Evolutionary conservation across 2,113 vertebrate species (phyloP).

Genomic region (Tachuris rubrigastra): DNA sequence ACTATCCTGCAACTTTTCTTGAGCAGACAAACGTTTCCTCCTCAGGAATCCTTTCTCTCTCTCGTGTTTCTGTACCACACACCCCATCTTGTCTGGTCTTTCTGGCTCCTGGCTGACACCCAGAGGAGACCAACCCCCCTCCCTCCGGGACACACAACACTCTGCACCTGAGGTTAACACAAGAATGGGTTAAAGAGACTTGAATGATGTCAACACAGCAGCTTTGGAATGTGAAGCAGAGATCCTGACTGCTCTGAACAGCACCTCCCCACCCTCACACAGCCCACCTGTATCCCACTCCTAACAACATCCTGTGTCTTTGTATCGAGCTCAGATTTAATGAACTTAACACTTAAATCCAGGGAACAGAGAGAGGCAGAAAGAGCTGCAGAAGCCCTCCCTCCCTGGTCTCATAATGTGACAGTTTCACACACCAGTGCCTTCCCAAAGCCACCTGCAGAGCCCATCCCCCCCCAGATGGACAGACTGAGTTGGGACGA

Average conservation of each 20-base stretch:
- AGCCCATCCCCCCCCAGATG: fast-evolving
- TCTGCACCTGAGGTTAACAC: neutral
- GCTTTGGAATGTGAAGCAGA: neutral
- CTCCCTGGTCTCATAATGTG: neutral
- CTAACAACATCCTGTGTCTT: neutral
- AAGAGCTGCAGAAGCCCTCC: neutral
- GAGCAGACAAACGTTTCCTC: neutral
- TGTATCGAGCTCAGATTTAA: neutral
- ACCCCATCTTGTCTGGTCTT: fast-evolving
- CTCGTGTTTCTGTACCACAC: neutral
- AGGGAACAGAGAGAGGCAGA: neutral
- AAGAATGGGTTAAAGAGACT: neutral
- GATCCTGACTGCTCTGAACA: neutral
- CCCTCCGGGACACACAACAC: neutral
- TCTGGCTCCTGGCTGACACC: neutral
- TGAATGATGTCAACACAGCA: neutral
- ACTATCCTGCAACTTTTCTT: neutral
- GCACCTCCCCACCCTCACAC: neutral
- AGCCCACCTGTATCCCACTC: neutral
- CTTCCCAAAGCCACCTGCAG: neutral
- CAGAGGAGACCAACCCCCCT: neutral
- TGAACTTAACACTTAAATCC: neutral
- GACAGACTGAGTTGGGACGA: neutral
- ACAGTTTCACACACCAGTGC: neutral
- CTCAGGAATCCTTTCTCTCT: neutral